phyloP scores from a whole-genome alignment of 1,140 invertebrate genomes.

The Scaptomyza hsui region DNA sequence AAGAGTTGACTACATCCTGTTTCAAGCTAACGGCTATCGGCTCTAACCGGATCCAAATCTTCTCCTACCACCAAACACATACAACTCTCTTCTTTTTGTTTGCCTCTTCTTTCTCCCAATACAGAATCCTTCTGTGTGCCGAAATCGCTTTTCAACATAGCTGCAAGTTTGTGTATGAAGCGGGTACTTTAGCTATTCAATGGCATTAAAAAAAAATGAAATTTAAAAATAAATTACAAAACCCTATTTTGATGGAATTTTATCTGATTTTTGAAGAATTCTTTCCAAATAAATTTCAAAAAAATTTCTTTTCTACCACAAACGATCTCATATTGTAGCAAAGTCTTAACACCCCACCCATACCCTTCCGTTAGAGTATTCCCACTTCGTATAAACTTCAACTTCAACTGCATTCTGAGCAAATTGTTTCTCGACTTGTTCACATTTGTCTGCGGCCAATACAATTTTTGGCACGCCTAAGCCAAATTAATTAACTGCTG shows the following conservation, averaged over 20 bases:
- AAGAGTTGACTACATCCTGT: not conserved
- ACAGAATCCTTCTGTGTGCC: conserved; percentile 19
- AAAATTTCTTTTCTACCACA: too few species aligned
- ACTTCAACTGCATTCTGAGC: not conserved
- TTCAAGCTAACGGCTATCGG: conserved; percentile 4
- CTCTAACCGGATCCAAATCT: conserved; percentile 2
- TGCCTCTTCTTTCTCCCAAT: conserved; percentile 11
- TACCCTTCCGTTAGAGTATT: conserved; percentile 1
- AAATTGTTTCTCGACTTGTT: conserved; percentile 34
- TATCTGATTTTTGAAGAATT: too few species aligned
- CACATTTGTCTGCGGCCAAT: conserved; percentile 45
- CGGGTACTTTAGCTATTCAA: too few species aligned
- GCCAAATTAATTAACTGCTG: conserved; percentile 69
- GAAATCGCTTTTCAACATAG: not conserved
- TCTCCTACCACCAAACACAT: too few species aligned
- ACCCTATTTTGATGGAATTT: too few species aligned
- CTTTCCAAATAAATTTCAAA: too few species aligned
- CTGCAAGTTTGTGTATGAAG: not conserved
- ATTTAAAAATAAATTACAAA: too few species aligned
- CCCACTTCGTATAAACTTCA: not conserved
- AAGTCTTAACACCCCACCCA: too few species aligned
- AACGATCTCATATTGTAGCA: too few species aligned
- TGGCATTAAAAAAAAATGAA: too few species aligned
- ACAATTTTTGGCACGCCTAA: conserved; percentile 67
- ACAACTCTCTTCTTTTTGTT: conserved; percentile 27